Evolutionary conservation across 2,113 vertebrate genomes (phyloP).

Genomic region (Periophthalmus modestus): DNA sequence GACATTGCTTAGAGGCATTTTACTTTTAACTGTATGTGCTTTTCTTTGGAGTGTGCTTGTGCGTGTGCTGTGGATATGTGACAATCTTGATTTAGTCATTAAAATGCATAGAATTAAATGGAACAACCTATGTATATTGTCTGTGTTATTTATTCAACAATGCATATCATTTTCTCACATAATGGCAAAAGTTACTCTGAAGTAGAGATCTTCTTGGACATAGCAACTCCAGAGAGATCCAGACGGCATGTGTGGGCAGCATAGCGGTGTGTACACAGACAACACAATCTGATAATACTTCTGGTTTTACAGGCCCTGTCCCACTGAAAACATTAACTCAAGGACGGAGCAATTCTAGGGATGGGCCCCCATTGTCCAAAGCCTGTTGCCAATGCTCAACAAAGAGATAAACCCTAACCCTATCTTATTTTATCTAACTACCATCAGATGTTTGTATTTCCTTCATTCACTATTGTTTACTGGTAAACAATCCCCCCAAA

Average conservation of each 20-base stretch:
- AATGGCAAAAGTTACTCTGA: background rate
- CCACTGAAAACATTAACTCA: conserved; percentile 65
- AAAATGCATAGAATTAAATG: conserved; percentile 80
- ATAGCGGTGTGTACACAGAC: conserved; percentile 72
- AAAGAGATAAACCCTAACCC: conserved; percentile 45
- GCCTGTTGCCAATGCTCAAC: conserved; percentile 46
- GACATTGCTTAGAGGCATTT: conserved; percentile 75
- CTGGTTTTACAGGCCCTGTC: conserved; percentile 54
- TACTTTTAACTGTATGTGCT: conserved; percentile 69
- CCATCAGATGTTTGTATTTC: conserved; percentile 14
- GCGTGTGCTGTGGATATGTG: conserved; percentile 83
- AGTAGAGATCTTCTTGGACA: conserved; percentile 29
- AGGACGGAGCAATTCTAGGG: conserved; percentile 56
- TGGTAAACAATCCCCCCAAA: conserved; percentile 45
- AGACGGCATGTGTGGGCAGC: conserved; percentile 44
- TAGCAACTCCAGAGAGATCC: conserved; percentile 44
- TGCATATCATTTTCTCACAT: background rate
- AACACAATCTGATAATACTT: conserved; percentile 70
- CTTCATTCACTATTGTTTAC: conserved; percentile 13
- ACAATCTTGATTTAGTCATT: conserved; percentile 83
- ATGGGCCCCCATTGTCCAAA: conserved; percentile 50
- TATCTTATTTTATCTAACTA: conserved; percentile 16
- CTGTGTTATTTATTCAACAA: conserved; percentile 50
- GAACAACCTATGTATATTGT: conserved; percentile 71
- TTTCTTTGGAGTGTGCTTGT: conserved; percentile 69